phyloP scores from a whole-genome alignment of 2,113 vertebrate genomes.

The Felis chaus region DNA sequence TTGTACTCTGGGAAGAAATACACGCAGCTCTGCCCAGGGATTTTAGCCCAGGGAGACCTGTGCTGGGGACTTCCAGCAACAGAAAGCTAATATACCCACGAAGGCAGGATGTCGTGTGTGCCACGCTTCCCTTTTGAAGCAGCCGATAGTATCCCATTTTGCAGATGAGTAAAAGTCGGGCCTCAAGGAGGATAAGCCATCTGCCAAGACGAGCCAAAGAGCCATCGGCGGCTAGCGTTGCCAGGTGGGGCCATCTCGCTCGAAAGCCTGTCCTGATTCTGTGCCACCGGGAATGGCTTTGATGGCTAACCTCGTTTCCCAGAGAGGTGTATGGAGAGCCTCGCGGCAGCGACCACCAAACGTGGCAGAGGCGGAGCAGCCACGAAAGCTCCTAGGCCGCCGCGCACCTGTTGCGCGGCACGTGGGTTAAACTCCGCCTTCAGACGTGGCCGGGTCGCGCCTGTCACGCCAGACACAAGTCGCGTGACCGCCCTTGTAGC shows the following conservation, averaged over 20 bases:
- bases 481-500: slow-evolving; percentile 80
- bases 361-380: accelerated
- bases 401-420: accelerated
- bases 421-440: background rate
- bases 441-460: slow-evolving; percentile 77
- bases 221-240: accelerated
- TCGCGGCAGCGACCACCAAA: no score
- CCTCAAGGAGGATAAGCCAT: background rate
- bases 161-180: background rate
- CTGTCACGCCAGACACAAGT: slow-evolving; percentile 79
- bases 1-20: background rate
- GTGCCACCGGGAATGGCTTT: accelerated
- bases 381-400: accelerated
- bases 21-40: no score
- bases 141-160: background rate
- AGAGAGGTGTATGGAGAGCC: background rate
- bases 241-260: background rate
- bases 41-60: accelerated
- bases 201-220: accelerated
- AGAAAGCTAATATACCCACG: accelerated
- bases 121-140: background rate
- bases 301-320: background rate
- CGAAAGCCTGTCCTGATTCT: background rate
- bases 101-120: background rate
- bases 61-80: accelerated